Evolutionary conservation across 1,140 invertebrate genomes (phyloP), one percentile per base, ranked within the genome.

Genomic region (Cotesia vestalis): DNA sequence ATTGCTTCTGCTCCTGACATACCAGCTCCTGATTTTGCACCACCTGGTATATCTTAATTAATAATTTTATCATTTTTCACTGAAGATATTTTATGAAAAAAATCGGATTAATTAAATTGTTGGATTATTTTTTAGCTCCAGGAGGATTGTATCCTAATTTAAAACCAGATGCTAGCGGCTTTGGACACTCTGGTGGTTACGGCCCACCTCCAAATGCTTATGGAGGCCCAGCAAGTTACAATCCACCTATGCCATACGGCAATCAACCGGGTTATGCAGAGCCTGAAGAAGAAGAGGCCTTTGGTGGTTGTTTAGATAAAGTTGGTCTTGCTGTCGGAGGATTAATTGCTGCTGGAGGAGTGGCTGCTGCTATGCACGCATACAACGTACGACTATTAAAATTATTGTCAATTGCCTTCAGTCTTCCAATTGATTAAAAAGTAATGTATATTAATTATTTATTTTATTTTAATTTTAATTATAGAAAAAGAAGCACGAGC

Each of bases 341-440:
- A 66, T 75, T 85, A 46, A 80, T 84, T 62, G 85, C 84, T 20
- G 85, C 84, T 69, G 85, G 85, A 74, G 85, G 85, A 27, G 81
- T 84, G 38, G 85, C 85, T 40, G 84, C 83, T n/a, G 83, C 81
- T 20, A 80, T 84, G 67, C 80, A 82, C 69, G 85, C 84, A 17
- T 73, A 80, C 4, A 83, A 81, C 74, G 85, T 85, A 75, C 67
- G 52, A 63, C 35, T 63, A 53, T 55, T 1, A 36, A 14, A 12
- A 20, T 67, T 61, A 38, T 72, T 35, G 17, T 27, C 36, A 1
- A 40, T 35, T 17, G 11, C 27, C 38, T n/a, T 66, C 5, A 14
- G 27, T 27, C 27, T 27, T 27, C 27, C 27, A 66, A 66, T 27
- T 9, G 40, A 53, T 53, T 40, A 17, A 12, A 51, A 14, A 66